Base-by-base conservation (phyloP, 2,113 vertebrate genomes). In the Lathamus discolor region DNA sequence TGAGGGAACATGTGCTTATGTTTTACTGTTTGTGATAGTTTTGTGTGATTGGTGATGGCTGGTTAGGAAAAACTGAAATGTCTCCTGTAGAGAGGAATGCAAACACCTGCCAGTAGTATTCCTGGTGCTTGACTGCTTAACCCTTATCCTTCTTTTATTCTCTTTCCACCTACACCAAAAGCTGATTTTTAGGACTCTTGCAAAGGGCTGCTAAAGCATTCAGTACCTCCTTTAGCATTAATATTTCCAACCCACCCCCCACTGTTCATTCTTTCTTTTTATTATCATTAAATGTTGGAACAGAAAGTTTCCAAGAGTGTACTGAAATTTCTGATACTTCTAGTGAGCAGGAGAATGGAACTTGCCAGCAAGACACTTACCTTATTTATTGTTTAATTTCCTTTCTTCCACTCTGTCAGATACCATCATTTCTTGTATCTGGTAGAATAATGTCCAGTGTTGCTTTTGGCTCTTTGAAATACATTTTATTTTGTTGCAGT, bases 301-400 rank as follows among this genome's bases (percentile, higher is more conserved):
- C 86, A 57, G 83, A 96, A 97, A 78, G 51, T 96, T 96, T 96
- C 95, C 90, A 90, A 69, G 55, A 81, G 43, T 41, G 31, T 74
- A 41, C 75, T 79, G 55, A 88, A 93, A 90, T 59, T 92, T 84
- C 76, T 96, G 63, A 49, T 88, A 57, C 52, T 84, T 84, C 43
- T 69, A 78, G 49, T 88, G 66, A 92, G 83, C 72, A 83, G 82
- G 73, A 94, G 46, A 86, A 61, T 64, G 37, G 81, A 94, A 73
- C 43, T 81, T 88, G 86, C 95, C 96, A 94, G 86, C 48, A 72
- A 84, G 73, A 77, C 1, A 4, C 39, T 88, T 94, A 73, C 85
- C 55, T 94, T 96, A 93, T 93, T 96, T 95, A 96, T 96, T 96
- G 86, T 95, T 97, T 93, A 80, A 96, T 97, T 97, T 97, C 95